phyloP scores from a whole-genome alignment of 2,888 invertebrate species.

The Synergus laeviventris region DNA sequence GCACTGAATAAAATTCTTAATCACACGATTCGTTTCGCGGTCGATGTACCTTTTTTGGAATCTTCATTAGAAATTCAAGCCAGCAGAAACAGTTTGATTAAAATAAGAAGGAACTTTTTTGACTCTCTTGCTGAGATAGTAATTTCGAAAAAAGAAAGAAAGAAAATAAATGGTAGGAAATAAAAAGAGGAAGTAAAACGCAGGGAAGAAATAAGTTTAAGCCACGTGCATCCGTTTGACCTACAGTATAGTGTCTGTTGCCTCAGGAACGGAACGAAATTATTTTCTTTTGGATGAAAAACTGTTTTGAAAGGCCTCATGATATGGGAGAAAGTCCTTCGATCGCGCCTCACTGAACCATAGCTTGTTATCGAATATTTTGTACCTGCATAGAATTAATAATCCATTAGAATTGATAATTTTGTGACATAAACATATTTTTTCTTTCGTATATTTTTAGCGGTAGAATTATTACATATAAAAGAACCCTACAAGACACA shows the following conservation, averaged over 20 bases:
- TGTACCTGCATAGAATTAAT: not conserved
- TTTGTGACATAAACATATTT: too few species aligned
- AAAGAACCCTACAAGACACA: too few species aligned
- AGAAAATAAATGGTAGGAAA: not conserved
- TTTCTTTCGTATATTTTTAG: too few species aligned
- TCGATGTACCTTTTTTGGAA: not conserved
- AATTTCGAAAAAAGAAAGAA: not conserved
- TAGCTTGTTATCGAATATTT: not conserved
- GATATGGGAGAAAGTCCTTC: constrained; percentile 4
- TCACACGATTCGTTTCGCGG: constrained; percentile 15
- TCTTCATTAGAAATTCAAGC: not conserved
- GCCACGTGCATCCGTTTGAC: constrained; percentile 3
- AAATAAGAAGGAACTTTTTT: not conserved
- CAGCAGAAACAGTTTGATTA: constrained; percentile 26
- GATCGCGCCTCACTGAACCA: not conserved
- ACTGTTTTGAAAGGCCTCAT: not conserved
- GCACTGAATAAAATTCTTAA: not conserved
- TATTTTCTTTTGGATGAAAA: constrained; percentile 7
- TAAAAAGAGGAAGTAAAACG: not conserved
- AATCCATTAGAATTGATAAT: too few species aligned
- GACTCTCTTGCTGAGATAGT: not conserved
- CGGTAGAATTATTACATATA: too few species aligned
- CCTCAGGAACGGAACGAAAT: not conserved
- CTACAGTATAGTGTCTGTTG: not conserved
- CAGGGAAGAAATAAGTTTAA: not conserved